Percentiles rank a stretch among this genome's conserved stretches.
Conservation (phyloP, 2,113 vertebrate species). For the Zosterops hypoxanthus region DNA sequence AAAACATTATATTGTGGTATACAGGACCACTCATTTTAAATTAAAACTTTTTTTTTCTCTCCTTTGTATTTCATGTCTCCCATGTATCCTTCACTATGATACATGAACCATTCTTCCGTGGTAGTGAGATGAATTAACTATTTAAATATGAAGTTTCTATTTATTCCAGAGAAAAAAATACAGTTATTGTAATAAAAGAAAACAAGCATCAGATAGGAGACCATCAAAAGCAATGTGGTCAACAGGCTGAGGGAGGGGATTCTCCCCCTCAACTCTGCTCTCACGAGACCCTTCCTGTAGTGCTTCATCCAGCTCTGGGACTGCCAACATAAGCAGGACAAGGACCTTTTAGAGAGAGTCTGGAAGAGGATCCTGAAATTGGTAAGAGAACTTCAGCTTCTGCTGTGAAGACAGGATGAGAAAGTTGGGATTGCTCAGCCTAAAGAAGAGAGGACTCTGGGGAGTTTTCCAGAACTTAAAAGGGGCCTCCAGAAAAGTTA, state of each 20-base stretch:
- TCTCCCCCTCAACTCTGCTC: not conserved
- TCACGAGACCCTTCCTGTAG: not conserved
- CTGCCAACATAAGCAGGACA: not conserved
- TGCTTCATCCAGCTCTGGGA: not conserved
- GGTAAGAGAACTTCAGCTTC: not conserved
- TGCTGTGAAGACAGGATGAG: not conserved
- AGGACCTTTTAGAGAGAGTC: not conserved
- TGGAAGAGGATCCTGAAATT: not conserved
- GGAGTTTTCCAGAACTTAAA: not conserved
- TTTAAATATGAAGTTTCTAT: not conserved
- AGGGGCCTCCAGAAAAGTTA: not conserved
- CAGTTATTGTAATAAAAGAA: not conserved
- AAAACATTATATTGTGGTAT: not conserved
- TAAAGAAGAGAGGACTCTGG: not conserved
- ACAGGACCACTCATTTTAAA: not conserved
- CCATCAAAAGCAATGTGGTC: not conserved
- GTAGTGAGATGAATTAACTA: not conserved
- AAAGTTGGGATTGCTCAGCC: not conserved
- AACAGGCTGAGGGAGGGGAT: not conserved
- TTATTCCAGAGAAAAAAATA: not conserved
- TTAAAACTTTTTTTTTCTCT: not conserved
- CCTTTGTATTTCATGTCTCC: not conserved
- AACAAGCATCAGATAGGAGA: not conserved
- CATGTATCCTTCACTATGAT: not conserved
- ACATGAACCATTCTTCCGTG: not conserved